Evolutionary conservation across 2,888 invertebrate genomes (phyloP), one percentile per base, ranked within the genome.

Genomic region (Buathra laborator): DNA sequence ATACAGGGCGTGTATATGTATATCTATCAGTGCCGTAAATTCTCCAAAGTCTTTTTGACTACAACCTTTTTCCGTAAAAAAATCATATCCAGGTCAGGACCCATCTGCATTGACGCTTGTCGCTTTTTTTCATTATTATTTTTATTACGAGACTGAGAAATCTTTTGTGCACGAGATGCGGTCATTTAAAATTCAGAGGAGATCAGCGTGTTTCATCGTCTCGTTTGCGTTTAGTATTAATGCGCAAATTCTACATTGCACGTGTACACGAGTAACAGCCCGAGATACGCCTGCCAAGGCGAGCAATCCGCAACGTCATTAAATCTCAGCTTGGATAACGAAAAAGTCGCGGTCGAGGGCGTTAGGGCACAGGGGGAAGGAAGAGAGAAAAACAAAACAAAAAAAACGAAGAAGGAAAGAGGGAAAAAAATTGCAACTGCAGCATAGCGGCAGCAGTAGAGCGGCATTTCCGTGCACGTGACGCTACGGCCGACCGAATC

Each of bases 401-500:
- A 74, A 74, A 67, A 48, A 59, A 19, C 16, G 3, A n/a, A 10
- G 43, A 59, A 12, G 51, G 59, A n/a, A n/a, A 46, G 32, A 44
- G 64, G 59, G 16, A 10, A 53, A 81, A 67, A 75, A 81, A 81
- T 81, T 48, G 72, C 62, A 59, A 78, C 74, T 78, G 70, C 84
- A 78, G 71, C 81, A 62, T 43, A 77, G 72, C 75, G 72, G 84
- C 67, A 29, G 62, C 77, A 68, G 84, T 78, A 48, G 84, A 85
- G 81, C 81, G 81, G 84, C 84, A 78, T 85, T 85, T 85, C 84
- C 84, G 84, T 79, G 84, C 84, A 85, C 84, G 84, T 85, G 84
- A 85, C 84, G 84, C 81, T 81, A 19, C 72, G 72, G 32, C 74
- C 74, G 48, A 66, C 68, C 64, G 66, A 64, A 64, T 81, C 78